Evolutionary conservation across 2,113 vertebrate genomes (phyloP), one percentile per base, ranked within the genome.

Genomic region (Rhinolophus sinicus): DNA sequence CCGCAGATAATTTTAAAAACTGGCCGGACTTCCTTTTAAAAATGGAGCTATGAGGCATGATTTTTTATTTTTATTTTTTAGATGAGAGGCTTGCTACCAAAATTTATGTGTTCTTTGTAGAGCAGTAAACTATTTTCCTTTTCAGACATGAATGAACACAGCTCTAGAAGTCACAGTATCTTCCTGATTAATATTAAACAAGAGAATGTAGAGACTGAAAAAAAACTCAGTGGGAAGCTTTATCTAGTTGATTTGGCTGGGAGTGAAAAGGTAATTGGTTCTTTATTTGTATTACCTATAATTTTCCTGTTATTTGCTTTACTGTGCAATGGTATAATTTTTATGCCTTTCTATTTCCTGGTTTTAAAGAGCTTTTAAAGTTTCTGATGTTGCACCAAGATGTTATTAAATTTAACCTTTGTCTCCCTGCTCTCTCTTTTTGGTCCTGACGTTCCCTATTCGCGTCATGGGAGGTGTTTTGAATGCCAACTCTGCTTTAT

Each of bases 91-190:
- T 92, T 75, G 64, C 69, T 73, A 16, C 69, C 65, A 76, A 40
- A 80, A 90, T 86, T 38, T 65, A 6, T 26, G 11, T 81, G 62
- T 70, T 87, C 89, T 96, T 92, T 89, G 86, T 58, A 30, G 77
- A 91, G 22, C 88, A 88, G 38, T 96, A 87, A 98, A 97, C 93
- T 96, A 5, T 96, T 93, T 94, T 97, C 73, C 83, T 95, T 96
- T 98, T n/a, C 98, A 99, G 99, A 99, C 93, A 99, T 99, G 99
- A 99, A 99, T 4, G 99, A 99, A 93, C 99, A 99, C 99, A 99
- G 99, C 98, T 99, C 99, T 19, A 99, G 99, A 97, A 99, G 99
- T 97, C 99, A 99, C 99, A 99, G 99, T 95, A 99, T 99, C 96
- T 99, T 99, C 97, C 98, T 99, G 95, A 99, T 99, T 95, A 99